Base-by-base conservation (phyloP, 2,113 vertebrate species). In the Vimba vimba region DNA sequence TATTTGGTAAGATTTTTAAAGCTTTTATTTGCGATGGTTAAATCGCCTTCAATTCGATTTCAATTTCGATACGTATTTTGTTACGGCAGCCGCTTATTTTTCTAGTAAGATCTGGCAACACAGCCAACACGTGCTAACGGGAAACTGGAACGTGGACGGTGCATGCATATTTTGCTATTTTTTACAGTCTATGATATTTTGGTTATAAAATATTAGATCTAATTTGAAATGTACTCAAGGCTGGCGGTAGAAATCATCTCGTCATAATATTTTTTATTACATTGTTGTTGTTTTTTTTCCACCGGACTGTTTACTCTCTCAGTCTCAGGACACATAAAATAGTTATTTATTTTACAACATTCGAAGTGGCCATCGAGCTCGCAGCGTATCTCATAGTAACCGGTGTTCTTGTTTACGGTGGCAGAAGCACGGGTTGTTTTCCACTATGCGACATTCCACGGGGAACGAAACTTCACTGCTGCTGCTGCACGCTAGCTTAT, bases 391-490 rank as follows among this genome's bases (percentile, higher is more conserved):
- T 3, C 21, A 25, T 60, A 11, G 30, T 60, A 60, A 60, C 59
- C 5, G 11, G n/a, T 62, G 78, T 9, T 45, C 27, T 43, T 25
- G 33, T 79, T 79, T 43, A 79, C 21, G 12, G 21, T 39, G 21
- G 6, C 33, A 39, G 57, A 60, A 39, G 77, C 12, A 23, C 60
- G 21, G 33, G 50, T 52, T 73, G 69, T 47, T 74, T 55, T 33
- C 75, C 27, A n/a, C 7, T 15, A 10, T 39, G 33, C 57, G 23
- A 12, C 36, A 59, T 79, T 79, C 33, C 55, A 36, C 33, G 3
- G 33, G 55, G 77, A 79, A 47, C n/a, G 13, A 64, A 80, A 80
- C 36, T 80, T 80, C n/a, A 12, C 13, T 19, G 78, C 57, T 45
- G 78, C 57, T 45, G 59, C n/a, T 47, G 71, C 71, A 27, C 36